phyloP scores from a whole-genome alignment of 2,888 invertebrate genomes.

The Brachynemurus nebulosus region DNA sequence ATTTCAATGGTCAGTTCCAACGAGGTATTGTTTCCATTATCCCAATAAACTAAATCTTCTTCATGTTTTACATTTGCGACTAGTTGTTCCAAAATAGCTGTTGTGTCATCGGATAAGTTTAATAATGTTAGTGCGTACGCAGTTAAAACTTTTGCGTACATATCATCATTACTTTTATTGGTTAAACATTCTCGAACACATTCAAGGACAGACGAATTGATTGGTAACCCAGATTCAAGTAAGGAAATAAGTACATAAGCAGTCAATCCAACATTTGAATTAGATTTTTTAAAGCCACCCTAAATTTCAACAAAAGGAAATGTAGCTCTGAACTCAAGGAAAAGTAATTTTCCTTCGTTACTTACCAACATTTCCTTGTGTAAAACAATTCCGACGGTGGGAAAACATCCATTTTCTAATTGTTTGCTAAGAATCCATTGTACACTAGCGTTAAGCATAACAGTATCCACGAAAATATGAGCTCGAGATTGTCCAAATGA shows the following conservation, averaged over 20 bases:
- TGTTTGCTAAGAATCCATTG: conserved; percentile 52
- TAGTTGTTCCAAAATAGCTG: conserved; percentile 30
- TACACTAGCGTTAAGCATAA: conserved; percentile 34
- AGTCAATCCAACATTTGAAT: conserved; percentile 39
- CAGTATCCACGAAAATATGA: conserved; percentile 38
- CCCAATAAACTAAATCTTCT: conserved; percentile 39
- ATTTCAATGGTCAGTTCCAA: conserved; percentile 50
- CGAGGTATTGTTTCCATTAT: conserved; percentile 28
- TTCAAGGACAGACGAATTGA: conserved; percentile 35
- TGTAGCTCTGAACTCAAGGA: too few relatives aligned
- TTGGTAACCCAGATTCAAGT: conserved; percentile 39
- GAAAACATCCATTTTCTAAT: conserved; percentile 65
- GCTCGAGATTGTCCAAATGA: conserved; percentile 48
- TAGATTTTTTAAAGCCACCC: not conserved
- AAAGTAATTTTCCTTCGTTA: too few relatives aligned
- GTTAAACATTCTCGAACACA: conserved; percentile 47
- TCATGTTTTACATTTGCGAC: conserved; percentile 31
- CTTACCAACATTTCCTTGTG: conserved; percentile 41
- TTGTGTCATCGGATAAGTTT: conserved; percentile 31
- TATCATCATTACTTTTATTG: conserved; percentile 29
- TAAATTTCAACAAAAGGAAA: too few relatives aligned
- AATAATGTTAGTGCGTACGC: conserved; percentile 38
- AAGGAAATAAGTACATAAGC: conserved; percentile 55
- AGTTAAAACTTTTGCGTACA: conserved; percentile 37
- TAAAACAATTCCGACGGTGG: conserved; percentile 51